phyloP scores from a whole-genome alignment of 1,140 invertebrate species.

The Bombus confusus region DNA sequence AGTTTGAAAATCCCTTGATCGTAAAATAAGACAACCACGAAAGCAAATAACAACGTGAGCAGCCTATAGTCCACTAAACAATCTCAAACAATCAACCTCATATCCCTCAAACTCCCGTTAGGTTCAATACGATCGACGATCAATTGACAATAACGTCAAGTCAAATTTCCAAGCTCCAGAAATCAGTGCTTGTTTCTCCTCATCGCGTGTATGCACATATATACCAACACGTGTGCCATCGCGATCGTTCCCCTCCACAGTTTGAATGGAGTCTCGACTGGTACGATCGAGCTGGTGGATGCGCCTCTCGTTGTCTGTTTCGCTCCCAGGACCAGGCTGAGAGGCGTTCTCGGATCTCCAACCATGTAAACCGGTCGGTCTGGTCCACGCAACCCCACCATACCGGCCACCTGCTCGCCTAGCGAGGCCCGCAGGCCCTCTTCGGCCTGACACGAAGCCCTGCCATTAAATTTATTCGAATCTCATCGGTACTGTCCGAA shows the following conservation, averaged over 20 bases:
- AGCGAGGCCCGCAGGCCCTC: slow-evolving; percentile 72
- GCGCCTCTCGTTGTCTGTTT: slow-evolving; percentile 23
- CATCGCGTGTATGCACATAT: background rate
- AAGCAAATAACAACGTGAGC: background rate
- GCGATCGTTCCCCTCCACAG: slow-evolving; percentile 19
- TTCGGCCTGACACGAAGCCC: slow-evolving; percentile 66
- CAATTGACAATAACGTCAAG: background rate
- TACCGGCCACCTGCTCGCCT: slow-evolving; percentile 76
- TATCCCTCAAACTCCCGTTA: no score
- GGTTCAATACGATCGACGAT: no score
- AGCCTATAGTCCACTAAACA: no score
- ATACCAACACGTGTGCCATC: background rate
- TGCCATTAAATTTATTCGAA: slow-evolving; percentile 81
- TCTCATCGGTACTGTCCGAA: slow-evolving; percentile 74
- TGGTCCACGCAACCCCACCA: slow-evolving; percentile 74
- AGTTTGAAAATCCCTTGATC: no score
- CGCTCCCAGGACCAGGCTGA: slow-evolving; percentile 42
- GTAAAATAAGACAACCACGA: background rate
- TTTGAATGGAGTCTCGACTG: slow-evolving; percentile 24
- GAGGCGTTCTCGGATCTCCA: slow-evolving; percentile 69
- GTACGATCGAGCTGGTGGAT: slow-evolving; percentile 36
- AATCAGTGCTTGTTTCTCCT: slow-evolving; percentile 51
- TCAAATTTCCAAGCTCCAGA: slow-evolving; percentile 25
- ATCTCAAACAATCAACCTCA: no score
- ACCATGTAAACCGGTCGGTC: slow-evolving; percentile 80